Percentiles rank a stretch among this genome's conserved stretches.
phyloP scores from a whole-genome alignment of 1,140 invertebrate genomes.

The Calephelis virginiensis region DNA sequence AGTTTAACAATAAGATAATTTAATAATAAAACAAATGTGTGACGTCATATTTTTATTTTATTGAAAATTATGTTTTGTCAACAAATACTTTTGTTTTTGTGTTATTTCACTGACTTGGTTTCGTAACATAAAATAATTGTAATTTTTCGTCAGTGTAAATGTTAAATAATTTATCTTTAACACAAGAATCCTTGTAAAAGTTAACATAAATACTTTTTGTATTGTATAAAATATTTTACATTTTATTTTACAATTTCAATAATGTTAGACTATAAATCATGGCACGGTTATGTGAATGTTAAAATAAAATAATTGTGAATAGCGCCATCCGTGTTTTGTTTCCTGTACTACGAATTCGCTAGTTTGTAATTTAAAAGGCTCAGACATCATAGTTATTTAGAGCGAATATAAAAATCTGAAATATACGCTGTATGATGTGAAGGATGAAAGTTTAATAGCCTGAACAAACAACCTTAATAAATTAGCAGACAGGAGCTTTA shows the following conservation, averaged over 20 bases:
- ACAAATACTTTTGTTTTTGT: constrained; percentile 20
- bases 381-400: too few relatives aligned
- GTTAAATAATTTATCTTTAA: constrained; percentile 10
- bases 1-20: not conserved
- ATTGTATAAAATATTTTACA: constrained; percentile 7
- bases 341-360: not conserved
- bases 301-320: constrained; percentile 26
- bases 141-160: not conserved
- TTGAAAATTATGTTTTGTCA: constrained; percentile 34
- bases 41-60: constrained; percentile 31
- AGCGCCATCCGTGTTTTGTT: constrained; percentile 38
- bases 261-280: constrained; percentile 36
- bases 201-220: constrained; percentile 8
- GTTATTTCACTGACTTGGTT: constrained; percentile 20
- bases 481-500: too few relatives aligned
- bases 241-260: constrained; percentile 10
- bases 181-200: constrained; percentile 1
- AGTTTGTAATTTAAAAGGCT: not conserved
- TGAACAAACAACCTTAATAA: too few relatives aligned
- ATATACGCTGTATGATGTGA: too few relatives aligned
- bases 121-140: constrained; percentile 12
- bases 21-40: constrained; percentile 29
- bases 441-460: too few relatives aligned
- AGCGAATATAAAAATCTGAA: too few relatives aligned
- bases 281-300: constrained; percentile 56